phyloP scores from a whole-genome alignment of 2,113 vertebrate species.

The Thryonomys swinderianus region DNA sequence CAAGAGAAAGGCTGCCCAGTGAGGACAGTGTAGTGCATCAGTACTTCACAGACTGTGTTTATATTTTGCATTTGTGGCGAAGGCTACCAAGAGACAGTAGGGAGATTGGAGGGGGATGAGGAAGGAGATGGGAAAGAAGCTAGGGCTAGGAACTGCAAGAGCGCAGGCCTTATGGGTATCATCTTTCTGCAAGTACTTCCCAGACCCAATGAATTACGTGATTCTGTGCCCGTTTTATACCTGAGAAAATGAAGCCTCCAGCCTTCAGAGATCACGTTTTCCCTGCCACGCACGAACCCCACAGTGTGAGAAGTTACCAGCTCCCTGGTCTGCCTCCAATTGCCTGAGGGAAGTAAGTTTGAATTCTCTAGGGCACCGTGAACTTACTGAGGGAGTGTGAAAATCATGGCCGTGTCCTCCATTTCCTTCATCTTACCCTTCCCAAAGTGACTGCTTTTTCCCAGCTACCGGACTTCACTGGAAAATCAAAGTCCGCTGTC shows the following conservation, averaged over 20 bases:
- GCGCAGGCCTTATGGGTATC: neutral
- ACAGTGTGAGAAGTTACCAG: neutral
- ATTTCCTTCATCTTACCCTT: neutral
- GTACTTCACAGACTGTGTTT: neutral
- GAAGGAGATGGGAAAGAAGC: neutral
- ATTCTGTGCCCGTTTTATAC: neutral
- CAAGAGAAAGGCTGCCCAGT: neutral
- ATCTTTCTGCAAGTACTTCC: neutral
- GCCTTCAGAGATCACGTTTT: neutral
- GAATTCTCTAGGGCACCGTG: neutral
- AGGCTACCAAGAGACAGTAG: neutral
- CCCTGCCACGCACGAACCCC: neutral
- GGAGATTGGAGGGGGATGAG: neutral
- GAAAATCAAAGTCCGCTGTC: slow-evolving; percentile 32
- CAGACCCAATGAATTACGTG: neutral
- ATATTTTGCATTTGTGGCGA: neutral
- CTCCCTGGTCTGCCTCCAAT: neutral
- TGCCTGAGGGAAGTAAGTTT: neutral
- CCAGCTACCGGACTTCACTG: neutral
- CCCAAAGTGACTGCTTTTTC: neutral
- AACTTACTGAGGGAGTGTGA: neutral
- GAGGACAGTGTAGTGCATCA: neutral
- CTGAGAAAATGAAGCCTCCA: neutral
- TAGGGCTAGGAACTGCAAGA: neutral
- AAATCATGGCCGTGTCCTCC: rapidly evolving